phyloP scores from a whole-genome alignment of 2,113 vertebrate species.

The Eublepharis macularius region DNA sequence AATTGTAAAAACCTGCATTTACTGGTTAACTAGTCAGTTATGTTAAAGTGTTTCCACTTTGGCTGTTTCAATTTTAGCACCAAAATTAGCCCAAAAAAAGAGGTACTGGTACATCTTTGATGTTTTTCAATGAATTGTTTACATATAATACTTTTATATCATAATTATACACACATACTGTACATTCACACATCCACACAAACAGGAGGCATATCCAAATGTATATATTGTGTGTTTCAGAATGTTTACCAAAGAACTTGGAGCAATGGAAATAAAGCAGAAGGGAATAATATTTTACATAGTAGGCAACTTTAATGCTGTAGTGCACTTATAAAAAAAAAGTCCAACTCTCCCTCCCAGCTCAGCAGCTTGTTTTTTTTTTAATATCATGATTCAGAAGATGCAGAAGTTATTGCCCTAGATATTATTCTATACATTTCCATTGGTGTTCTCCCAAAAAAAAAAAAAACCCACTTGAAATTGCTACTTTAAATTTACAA shows the following conservation, averaged over 20 bases:
- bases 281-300: conserved; percentile 79
- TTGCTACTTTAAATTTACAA: conserved; percentile 92
- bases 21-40: conserved; percentile 68
- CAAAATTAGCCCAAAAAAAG: conserved; percentile 74
- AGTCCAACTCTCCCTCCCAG: conserved; percentile 78
- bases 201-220: conserved; percentile 69
- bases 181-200: conserved; percentile 75
- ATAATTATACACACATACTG: conserved; percentile 71
- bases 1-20: conserved; percentile 77
- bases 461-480: conserved; percentile 72
- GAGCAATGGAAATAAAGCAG: conserved; percentile 79
- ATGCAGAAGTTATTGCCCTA: conserved; percentile 95
- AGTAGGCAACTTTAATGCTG: conserved; percentile 84
- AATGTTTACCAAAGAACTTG: conserved; percentile 61
- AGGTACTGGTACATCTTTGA: conserved; percentile 68
- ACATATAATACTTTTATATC: conserved; percentile 67
- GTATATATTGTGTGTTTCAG: conserved; percentile 70
- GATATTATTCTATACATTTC: conserved; percentile 93
- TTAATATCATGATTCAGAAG: conserved; percentile 88
- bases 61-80: conserved; percentile 79
- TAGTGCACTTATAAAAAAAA: conserved; percentile 82
- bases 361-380: conserved; percentile 76
- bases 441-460: conserved; percentile 81
- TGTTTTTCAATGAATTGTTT: conserved; percentile 67
- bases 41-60: conserved; percentile 76